phyloP scores from a whole-genome alignment of 2,113 vertebrate species.

The Gymnorhina tibicen region DNA sequence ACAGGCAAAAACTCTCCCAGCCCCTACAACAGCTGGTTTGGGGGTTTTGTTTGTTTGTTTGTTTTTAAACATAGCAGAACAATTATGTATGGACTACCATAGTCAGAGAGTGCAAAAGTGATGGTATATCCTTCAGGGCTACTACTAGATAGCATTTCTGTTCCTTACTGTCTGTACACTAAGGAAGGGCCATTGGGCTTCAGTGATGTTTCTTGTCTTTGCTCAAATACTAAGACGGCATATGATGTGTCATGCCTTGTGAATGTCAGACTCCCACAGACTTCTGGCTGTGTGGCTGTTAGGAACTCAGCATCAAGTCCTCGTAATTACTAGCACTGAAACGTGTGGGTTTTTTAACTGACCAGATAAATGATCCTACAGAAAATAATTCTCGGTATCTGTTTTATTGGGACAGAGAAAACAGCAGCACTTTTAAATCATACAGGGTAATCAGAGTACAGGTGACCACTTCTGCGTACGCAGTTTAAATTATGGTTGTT shows the following conservation, averaged over 20 bases:
- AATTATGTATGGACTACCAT: not conserved
- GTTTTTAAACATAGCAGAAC: not conserved
- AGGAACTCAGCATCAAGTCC: not conserved
- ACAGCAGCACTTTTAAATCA: not conserved
- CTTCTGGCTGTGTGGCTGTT: conserved; percentile 15
- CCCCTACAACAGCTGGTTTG: not conserved
- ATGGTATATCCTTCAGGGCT: not conserved
- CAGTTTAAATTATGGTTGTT: not conserved
- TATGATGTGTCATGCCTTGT: not conserved
- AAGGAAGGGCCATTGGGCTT: not conserved
- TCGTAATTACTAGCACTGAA: not conserved
- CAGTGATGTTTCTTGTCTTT: not conserved
- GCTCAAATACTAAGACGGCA: not conserved
- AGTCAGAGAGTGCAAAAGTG: not conserved
- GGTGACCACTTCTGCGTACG: not conserved
- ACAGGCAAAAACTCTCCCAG: not conserved
- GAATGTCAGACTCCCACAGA: conserved; percentile 32
- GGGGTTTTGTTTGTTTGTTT: not conserved
- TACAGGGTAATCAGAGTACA: not conserved
- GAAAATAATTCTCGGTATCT: not conserved
- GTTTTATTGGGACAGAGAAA: not conserved
- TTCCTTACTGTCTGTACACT: not conserved
- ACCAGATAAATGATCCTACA: not conserved
- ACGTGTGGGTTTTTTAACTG: not conserved
- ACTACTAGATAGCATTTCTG: not conserved